Evolutionary conservation across 2,113 vertebrate species (phyloP).

Genomic region (Gymnocephalus cernua): DNA sequence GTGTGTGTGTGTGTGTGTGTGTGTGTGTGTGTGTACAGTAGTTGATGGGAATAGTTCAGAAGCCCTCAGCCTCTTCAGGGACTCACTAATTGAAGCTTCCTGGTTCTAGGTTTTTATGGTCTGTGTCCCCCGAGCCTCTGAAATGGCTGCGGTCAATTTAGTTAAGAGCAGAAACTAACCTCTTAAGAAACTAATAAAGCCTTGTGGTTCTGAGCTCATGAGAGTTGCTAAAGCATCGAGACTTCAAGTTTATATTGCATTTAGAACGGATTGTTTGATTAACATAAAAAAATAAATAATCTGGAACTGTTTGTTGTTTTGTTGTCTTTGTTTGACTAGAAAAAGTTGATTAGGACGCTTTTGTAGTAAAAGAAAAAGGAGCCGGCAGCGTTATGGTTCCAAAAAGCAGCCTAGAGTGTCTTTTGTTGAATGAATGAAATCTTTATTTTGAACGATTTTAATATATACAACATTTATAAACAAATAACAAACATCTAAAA

Average conservation of each 20-base stretch:
- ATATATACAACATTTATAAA: no score
- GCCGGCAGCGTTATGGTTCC: no score
- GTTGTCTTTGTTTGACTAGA: no score
- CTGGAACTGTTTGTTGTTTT: background rate
- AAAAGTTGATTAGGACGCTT: no score
- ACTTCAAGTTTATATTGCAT: background rate
- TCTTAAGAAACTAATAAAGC: background rate
- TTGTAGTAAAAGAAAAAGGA: no score
- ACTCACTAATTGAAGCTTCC: slow-evolving; percentile 62
- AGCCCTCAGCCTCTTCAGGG: slow-evolving; percentile 56
- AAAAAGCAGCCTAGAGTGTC: no score
- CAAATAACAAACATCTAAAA: no score
- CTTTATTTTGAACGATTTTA: no score
- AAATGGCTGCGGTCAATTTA: slow-evolving; percentile 30
- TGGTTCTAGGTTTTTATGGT: slow-evolving; percentile 41
- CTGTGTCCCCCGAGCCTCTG: slow-evolving; percentile 18
- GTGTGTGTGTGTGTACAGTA: slow-evolving; percentile 27
- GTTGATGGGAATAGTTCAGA: slow-evolving; percentile 63
- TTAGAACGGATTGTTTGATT: background rate
- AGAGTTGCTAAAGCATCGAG: background rate
- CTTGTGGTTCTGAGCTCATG: background rate
- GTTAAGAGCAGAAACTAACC: slow-evolving; percentile 33
- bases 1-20: slow-evolving; percentile 27
- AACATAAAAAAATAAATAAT: background rate
- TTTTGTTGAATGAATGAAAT: no score